Conservation (phyloP, 2,888 invertebrate genomes). For the Eremobia ochroleuca region DNA sequence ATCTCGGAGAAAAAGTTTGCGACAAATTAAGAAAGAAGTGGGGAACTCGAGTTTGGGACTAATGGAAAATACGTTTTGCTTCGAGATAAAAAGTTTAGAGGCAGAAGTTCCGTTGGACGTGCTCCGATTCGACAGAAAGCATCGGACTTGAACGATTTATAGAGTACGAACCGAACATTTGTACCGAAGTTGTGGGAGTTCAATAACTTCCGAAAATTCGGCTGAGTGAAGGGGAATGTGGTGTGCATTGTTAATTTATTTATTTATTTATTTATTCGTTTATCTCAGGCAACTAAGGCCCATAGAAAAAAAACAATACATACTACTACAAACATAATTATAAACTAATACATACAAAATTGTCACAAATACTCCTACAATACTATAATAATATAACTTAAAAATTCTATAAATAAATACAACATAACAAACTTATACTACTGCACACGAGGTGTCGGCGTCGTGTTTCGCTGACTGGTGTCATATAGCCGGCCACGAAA, state of each 20-base stretch:
- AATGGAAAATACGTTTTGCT: conserved; percentile 66
- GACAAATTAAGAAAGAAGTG: conserved; percentile 83
- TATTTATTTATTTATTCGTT: too few relatives aligned
- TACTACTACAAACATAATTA: too few relatives aligned
- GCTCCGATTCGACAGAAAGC: conserved; percentile 52
- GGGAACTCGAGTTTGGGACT: conserved; percentile 40
- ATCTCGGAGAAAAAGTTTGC: conserved; percentile 75
- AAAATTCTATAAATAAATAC: too few relatives aligned
- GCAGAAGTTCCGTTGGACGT: conserved; percentile 61
- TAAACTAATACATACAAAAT: too few relatives aligned
- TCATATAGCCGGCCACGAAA: too few relatives aligned
- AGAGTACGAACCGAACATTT: conserved; percentile 44
- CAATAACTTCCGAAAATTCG: conserved; percentile 49
- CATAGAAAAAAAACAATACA: too few relatives aligned
- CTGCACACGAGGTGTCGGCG: too few relatives aligned
- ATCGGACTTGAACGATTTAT: conserved; percentile 60
- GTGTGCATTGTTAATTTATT: conserved; percentile 50
- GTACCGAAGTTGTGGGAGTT: conserved; percentile 43
- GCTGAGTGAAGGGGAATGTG: conserved; percentile 21
- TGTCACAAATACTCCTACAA: too few relatives aligned
- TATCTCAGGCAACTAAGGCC: too few relatives aligned
- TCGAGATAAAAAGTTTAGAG: conserved; percentile 68
- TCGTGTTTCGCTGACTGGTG: too few relatives aligned
- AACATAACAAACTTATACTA: too few relatives aligned
- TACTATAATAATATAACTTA: too few relatives aligned